These are phyloP conservation scores for Argyrosomus regius DNA, from an alignment of 2,797 vertebrate species.

Conservation along the genomic window DNA sequence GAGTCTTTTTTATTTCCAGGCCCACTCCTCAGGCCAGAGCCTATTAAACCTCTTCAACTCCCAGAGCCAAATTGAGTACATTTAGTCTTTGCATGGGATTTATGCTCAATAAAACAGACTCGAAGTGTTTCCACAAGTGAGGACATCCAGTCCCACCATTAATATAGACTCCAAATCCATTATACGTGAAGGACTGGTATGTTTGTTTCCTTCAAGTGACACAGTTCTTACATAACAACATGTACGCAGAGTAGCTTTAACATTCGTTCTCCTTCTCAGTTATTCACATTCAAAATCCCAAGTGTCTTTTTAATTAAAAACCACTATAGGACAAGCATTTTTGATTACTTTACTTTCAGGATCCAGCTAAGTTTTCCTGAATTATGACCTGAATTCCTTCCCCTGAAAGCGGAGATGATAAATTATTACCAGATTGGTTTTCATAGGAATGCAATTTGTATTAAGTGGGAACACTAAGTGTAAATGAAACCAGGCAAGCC, in stretches of 20 bases:
- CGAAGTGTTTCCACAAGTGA: constrained; percentile 28
- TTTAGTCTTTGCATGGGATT: constrained; percentile 48
- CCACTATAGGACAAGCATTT: neutral
- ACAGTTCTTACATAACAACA: neutral
- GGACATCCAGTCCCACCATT: constrained; percentile 14
- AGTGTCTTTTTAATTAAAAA: neutral
- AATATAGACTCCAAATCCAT: neutral
- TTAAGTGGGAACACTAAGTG: constrained; percentile 38
- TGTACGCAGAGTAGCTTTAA: neutral
- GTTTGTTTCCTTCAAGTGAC: neutral
- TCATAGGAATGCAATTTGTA: constrained; percentile 8
- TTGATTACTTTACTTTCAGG: neutral
- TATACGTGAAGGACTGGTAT: neutral
- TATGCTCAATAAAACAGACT: constrained; percentile 41
- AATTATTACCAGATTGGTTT: neutral
- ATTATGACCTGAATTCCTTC: neutral
- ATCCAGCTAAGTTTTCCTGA: neutral
- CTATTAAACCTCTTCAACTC: constrained; percentile 33
- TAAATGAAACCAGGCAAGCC: constrained; percentile 52
- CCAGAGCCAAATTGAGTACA: constrained; percentile 43
- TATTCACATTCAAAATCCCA: neutral
- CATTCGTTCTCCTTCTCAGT: neutral
- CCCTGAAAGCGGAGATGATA: neutral
- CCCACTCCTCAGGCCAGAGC: constrained; percentile 35
- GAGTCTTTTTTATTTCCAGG: constrained; percentile 52